Evolutionary conservation across 2,888 invertebrate species (phyloP).

Genomic region (Octodonta nipae): DNA sequence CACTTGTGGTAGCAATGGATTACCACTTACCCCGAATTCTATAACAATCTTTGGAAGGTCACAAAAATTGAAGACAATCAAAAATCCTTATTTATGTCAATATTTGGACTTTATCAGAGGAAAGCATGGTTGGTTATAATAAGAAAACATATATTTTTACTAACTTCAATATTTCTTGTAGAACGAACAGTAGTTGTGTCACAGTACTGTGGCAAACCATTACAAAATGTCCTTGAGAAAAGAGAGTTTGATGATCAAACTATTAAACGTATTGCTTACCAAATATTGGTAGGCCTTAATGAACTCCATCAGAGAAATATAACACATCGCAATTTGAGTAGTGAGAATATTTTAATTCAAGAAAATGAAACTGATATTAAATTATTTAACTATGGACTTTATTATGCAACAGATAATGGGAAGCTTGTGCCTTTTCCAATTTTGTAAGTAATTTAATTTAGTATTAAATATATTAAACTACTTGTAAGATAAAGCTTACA

Average conservation of each 20-base stretch:
- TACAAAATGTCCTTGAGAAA: slow-evolving; percentile 40
- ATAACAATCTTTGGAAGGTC: slow-evolving; percentile 85
- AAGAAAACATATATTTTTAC: too few species aligned
- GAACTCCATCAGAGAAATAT: slow-evolving; percentile 61
- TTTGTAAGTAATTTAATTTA: slow-evolving; percentile 42
- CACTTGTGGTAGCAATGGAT: slow-evolving; percentile 86
- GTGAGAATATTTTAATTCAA: slow-evolving; percentile 71
- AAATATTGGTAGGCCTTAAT: slow-evolving; percentile 57
- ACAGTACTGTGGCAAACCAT: slow-evolving; percentile 58
- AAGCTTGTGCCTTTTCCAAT: slow-evolving; percentile 81
- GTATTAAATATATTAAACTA: neutral
- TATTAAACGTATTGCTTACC: slow-evolving; percentile 53
- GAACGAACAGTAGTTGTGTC: slow-evolving; percentile 73
- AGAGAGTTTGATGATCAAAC: slow-evolving; percentile 37
- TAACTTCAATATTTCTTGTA: slow-evolving; percentile 32
- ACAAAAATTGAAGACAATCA: slow-evolving; percentile 64
- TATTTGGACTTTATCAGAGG: slow-evolving; percentile 85
- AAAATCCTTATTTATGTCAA: slow-evolving; percentile 70
- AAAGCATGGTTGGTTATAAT: slow-evolving; percentile 76
- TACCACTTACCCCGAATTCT: slow-evolving; percentile 91
- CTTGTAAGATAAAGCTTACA: too few species aligned
- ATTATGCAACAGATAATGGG: slow-evolving; percentile 78
- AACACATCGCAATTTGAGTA: slow-evolving; percentile 66
- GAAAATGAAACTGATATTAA: slow-evolving; percentile 58
- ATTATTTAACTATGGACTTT: slow-evolving; percentile 85